Percentiles rank a stretch among this genome's conserved stretches.
Evolutionary conservation across 2,113 vertebrate genomes (phyloP).

Genomic region (Canis aureus): DNA sequence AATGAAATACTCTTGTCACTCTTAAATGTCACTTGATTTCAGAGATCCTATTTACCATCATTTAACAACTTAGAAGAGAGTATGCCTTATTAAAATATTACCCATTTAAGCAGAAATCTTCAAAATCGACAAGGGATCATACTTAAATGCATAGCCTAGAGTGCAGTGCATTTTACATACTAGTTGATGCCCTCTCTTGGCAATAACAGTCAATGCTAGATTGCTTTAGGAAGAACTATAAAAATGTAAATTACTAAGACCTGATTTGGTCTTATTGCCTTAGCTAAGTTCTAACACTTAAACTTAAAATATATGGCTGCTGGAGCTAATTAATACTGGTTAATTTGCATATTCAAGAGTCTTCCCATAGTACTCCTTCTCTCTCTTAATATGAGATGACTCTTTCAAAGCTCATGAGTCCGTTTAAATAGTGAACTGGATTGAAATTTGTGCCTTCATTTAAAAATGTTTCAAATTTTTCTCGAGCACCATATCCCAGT

Average conservation of each 20-base stretch:
- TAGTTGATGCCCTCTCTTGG: slow-evolving; percentile 79
- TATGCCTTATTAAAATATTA: slow-evolving; percentile 55
- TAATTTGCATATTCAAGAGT: slow-evolving; percentile 86
- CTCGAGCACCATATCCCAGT: slow-evolving; percentile 4
- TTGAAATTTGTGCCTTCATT: slow-evolving; percentile 77
- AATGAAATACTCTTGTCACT: not conserved
- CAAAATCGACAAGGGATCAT: not conserved
- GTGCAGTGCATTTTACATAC: slow-evolving; percentile 68
- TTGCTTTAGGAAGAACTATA: slow-evolving; percentile 86
- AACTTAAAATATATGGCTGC: slow-evolving; percentile 84
- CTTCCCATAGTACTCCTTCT: slow-evolving; percentile 64
- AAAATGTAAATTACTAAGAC: slow-evolving; percentile 86
- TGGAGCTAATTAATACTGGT: slow-evolving; percentile 85
- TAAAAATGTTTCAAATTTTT: slow-evolving; percentile 70
- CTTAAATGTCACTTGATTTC: slow-evolving; percentile 39
- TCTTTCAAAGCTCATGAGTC: slow-evolving; percentile 71
- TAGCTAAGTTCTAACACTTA: slow-evolving; percentile 84
- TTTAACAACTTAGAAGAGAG: not conserved
- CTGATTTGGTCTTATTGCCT: slow-evolving; percentile 85
- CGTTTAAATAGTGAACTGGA: slow-evolving; percentile 72
- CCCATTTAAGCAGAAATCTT: slow-evolving; percentile 47
- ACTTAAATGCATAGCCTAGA: slow-evolving; percentile 73
- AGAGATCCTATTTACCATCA: not conserved
- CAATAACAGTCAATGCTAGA: slow-evolving; percentile 81
- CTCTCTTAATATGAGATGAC: slow-evolving; percentile 80